phyloP scores from a whole-genome alignment of 2,797 vertebrate genomes.

The Pseudochaenichthys georgianus region DNA sequence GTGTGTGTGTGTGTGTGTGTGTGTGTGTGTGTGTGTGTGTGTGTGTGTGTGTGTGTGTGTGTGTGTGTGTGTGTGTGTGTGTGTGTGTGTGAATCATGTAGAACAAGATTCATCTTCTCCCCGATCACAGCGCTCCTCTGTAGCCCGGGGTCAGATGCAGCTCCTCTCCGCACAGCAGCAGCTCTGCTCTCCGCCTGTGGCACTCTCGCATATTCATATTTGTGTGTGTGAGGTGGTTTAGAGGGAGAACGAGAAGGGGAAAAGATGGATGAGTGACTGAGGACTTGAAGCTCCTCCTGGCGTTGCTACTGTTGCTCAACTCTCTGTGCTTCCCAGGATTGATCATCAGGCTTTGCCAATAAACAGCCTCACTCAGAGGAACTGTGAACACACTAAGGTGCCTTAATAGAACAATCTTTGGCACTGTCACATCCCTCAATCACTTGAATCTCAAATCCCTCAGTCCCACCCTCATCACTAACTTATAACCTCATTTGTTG shows the following conservation, averaged over 20 bases:
- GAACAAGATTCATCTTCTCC: conserved; percentile 56
- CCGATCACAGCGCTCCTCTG: conserved; percentile 48
- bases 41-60: not conserved
- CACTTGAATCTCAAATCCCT: conserved; percentile 67
- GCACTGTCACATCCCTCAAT: conserved; percentile 66
- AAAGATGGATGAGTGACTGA: conserved; percentile 16
- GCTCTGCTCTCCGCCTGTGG: conserved; percentile 40
- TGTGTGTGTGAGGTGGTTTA: not conserved
- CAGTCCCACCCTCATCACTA: conserved; percentile 72
- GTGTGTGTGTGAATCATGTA: conserved; percentile 30
- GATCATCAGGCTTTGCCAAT: conserved; percentile 52
- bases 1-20: conserved; percentile 5
- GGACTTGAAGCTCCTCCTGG: conserved; percentile 22
- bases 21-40: conserved; percentile 3
- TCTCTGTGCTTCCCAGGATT: conserved; percentile 48
- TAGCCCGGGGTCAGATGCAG: conserved; percentile 58
- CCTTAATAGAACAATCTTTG: conserved; percentile 73
- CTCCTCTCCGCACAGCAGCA: conserved; percentile 41
- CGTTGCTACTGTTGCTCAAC: conserved; percentile 44
- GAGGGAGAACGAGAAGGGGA: conserved; percentile 4
- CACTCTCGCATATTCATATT: conserved; percentile 10
- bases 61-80: conserved; percentile 7
- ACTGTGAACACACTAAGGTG: conserved; percentile 43
- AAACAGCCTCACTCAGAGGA: conserved; percentile 51
- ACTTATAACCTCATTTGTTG: conserved; percentile 76